Conservation (phyloP, 2,797 vertebrate genomes). For the Hemitrygon akajei region DNA sequence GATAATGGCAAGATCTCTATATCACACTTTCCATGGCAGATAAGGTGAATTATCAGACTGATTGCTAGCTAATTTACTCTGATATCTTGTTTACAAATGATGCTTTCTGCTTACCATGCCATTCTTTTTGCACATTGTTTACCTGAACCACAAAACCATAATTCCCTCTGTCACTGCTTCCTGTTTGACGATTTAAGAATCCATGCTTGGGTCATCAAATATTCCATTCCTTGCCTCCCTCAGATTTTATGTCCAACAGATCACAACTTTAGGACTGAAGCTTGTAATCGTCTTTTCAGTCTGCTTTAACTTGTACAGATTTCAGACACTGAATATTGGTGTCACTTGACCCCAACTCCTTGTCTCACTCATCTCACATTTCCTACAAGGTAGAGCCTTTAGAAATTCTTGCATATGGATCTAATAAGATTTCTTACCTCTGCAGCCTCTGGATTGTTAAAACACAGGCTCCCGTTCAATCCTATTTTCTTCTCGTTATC, state of each 20-base stretch:
- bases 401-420: not conserved
- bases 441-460: not conserved
- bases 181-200: no score
- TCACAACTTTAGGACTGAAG: no score
- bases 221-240: not conserved
- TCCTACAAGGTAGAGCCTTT: not conserved
- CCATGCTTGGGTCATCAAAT: no score
- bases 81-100: no score
- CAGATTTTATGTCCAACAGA: not conserved
- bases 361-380: not conserved
- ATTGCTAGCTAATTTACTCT: no score
- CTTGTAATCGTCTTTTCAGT: no score
- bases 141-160: not conserved
- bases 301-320: no score
- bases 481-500: no score
- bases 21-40: no score
- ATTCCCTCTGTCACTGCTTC: not conserved
- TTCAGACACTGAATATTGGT: no score
- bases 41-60: no score
- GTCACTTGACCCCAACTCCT: not conserved
- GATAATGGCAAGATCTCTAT: no score
- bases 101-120: not conserved
- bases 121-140: not conserved
- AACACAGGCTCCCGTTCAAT: not conserved
- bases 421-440: not conserved